Base-by-base conservation (phyloP, 2,113 vertebrate species). In the Scomber japonicus region DNA sequence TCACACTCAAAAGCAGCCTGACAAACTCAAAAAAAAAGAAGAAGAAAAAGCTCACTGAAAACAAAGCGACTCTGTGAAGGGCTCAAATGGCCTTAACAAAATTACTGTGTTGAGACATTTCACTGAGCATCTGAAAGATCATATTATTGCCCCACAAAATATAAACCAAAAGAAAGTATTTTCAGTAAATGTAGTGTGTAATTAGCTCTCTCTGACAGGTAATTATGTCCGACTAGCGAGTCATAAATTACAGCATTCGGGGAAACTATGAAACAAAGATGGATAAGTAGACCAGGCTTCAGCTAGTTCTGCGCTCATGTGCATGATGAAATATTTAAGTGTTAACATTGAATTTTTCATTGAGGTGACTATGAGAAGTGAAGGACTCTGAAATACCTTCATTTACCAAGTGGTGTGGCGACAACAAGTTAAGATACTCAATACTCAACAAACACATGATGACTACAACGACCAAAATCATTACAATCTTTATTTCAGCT, bases 301-400 rank as follows among this genome's bases (percentile, higher is more conserved):
- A 77, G 73, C 64, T 75, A 74, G 30, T 79, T 88, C 61, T 51
- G 65, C 50, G 61, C 80, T 84, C 85, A 87, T 87, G 77, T 81
- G 81, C 30, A 31, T 51, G 50, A 90, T 94, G 55, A 93, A 93
- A 92, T 91, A 93, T 94, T 90, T 46, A 94, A 21, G 48, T 48
- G 50, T 30, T 55, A 79, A 81, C 85, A 88, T 86, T 92, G 54
- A 84, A 93, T 92, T 85, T 92, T 94, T 92, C 69, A 94, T 90
- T 76, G 75, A 53, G 89, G 86, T 75, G 82, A 91, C 74, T 83
- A 85, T 85, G 71, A 91, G 78, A 89, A 84, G 82, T 80, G 71
- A 91, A 82, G 69, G 61, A 31, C 46, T 71, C 14, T 21, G 54
- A 71, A 85, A 74, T 70, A 45, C 40, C 31, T 59, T 61, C 14